Evolutionary conservation across 2,113 vertebrate genomes (phyloP).

Genomic region (Bubo bubo): DNA sequence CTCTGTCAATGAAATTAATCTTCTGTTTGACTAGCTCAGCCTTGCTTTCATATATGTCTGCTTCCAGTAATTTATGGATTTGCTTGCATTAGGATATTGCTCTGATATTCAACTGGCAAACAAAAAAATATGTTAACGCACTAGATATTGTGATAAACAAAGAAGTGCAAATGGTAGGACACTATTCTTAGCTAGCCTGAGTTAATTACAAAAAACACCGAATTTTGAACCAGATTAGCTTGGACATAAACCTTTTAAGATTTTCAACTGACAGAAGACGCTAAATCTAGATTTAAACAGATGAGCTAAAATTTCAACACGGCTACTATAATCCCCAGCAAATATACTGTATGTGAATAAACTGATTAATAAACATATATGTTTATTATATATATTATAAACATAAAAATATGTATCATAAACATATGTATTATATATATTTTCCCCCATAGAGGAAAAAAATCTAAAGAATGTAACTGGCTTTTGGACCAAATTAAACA

Average conservation of each 20-base stretch:
- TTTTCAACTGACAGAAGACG: neutral
- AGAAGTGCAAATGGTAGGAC: neutral
- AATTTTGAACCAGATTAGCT: neutral
- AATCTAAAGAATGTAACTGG: neutral
- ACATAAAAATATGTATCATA: neutral
- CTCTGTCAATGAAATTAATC: neutral
- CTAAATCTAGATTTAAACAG: neutral
- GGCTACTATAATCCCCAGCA: neutral
- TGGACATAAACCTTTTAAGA: neutral
- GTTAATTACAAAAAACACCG: neutral
- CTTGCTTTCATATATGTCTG: neutral
- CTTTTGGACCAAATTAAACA: neutral
- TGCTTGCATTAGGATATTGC: neutral
- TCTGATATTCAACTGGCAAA: neutral
- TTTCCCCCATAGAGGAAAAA: neutral
- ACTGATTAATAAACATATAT: neutral
- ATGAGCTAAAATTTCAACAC: neutral
- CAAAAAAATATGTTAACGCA: neutral
- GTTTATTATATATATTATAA: no score
- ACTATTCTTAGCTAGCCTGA: neutral
- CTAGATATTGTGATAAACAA: neutral
- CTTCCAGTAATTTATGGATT: neutral
- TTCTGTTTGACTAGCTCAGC: neutral
- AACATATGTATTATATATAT: neutral
- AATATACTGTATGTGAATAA: neutral